These are phyloP conservation scores for Lasioglossum malachurum DNA, from an alignment of 2,888 invertebrate genomes.

Conservation along the genomic window DNA sequence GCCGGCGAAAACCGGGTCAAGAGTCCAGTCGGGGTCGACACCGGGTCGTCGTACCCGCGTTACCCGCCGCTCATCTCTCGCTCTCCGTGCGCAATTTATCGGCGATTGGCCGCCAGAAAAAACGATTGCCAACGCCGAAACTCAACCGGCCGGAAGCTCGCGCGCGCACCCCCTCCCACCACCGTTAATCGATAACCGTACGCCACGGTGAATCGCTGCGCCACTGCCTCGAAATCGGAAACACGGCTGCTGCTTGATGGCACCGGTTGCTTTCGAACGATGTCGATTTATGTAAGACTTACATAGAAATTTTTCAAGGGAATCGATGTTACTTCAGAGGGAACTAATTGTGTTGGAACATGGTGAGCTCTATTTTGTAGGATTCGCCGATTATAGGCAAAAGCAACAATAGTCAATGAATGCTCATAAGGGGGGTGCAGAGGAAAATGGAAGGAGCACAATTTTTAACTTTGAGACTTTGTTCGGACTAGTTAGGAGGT, in stretches of 20 bases:
- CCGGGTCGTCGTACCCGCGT: constrained; percentile 58
- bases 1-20: constrained; percentile 65
- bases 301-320: too few relatives aligned
- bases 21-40: constrained; percentile 69
- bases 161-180: not conserved
- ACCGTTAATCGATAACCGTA: constrained; percentile 27
- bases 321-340: too few relatives aligned
- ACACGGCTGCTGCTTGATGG: not conserved
- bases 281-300: too few relatives aligned
- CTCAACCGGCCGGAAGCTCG: not conserved
- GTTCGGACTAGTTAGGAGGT: too few relatives aligned
- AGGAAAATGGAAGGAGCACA: too few relatives aligned
- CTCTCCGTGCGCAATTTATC: constrained; percentile 57
- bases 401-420: too few relatives aligned
- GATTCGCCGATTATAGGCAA: too few relatives aligned
- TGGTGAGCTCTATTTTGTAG: too few relatives aligned
- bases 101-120: constrained; percentile 27
- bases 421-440: too few relatives aligned
- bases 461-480: too few relatives aligned
- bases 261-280: not conserved
- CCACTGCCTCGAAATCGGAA: not conserved
- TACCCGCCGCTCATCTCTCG: constrained; percentile 23
- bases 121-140: constrained; percentile 19
- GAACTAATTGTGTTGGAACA: too few relatives aligned
- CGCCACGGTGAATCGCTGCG: not conserved